Conservation (phyloP, 2,797 vertebrate genomes). For the Xerus rutilus region DNA sequence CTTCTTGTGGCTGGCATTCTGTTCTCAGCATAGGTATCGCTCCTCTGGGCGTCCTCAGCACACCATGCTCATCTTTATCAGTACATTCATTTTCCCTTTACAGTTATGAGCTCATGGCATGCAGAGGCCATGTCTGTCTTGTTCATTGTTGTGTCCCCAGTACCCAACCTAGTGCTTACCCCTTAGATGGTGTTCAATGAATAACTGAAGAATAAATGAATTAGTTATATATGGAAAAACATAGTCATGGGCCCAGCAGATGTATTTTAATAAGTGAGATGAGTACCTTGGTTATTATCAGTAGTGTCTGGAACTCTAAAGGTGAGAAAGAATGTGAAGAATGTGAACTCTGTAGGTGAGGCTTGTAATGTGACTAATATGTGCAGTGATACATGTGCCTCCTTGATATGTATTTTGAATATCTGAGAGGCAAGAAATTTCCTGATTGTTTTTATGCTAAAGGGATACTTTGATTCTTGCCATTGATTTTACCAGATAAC, state of each 20-base stretch:
- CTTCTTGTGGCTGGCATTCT: not conserved
- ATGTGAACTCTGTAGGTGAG: not conserved
- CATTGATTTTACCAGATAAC: not conserved
- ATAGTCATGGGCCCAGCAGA: not conserved
- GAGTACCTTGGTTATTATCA: not conserved
- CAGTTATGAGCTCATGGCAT: not conserved
- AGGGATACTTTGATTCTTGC: not conserved
- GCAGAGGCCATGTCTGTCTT: not conserved
- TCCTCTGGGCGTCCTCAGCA: not conserved
- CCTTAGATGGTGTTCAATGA: not conserved
- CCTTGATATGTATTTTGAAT: constrained; percentile 42
- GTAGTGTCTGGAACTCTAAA: not conserved
- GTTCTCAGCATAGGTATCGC: not conserved
- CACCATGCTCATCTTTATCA: not conserved
- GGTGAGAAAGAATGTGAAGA: not conserved
- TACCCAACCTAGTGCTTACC: not conserved
- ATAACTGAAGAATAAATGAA: constrained; percentile 34
- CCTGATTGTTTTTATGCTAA: not conserved
- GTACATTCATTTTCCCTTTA: not conserved
- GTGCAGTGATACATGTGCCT: not conserved
- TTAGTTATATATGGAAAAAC: not conserved
- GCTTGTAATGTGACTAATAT: not conserved
- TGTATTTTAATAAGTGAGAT: constrained; percentile 8
- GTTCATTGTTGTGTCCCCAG: not conserved
- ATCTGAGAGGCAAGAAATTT: not conserved